phyloP scores from a whole-genome alignment of 2,888 invertebrate species.

The Junonia oenone region DNA sequence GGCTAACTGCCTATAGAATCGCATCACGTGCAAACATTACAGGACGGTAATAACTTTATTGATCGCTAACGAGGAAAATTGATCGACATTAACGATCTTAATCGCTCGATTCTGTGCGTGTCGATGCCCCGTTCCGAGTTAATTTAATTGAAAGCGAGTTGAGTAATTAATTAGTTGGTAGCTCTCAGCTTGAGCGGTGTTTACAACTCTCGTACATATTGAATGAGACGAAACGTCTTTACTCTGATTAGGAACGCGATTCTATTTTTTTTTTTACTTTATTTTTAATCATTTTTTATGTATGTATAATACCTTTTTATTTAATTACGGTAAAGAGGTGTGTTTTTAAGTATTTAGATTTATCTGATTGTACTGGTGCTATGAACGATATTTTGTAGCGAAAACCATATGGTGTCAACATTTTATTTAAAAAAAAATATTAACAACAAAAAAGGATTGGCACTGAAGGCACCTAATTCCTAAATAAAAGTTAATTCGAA shows the following conservation, averaged over 20 bases:
- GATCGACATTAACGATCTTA: slow-evolving; percentile 65
- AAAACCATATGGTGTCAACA: not conserved
- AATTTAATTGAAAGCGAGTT: slow-evolving; percentile 77
- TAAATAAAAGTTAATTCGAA: not conserved
- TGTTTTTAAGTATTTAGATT: not conserved
- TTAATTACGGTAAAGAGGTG: too few relatives aligned
- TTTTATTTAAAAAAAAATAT: not conserved
- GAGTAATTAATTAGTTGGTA: slow-evolving; percentile 77
- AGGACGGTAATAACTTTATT: slow-evolving; percentile 56
- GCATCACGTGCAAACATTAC: slow-evolving; percentile 15
- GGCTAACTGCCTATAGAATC: slow-evolving; percentile 6
- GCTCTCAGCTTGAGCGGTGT: slow-evolving; percentile 68
- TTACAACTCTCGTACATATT: slow-evolving; percentile 57
- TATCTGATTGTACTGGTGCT: not conserved
- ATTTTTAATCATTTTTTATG: too few relatives aligned
- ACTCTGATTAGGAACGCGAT: slow-evolving; percentile 1
- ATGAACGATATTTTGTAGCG: not conserved
- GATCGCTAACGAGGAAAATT: slow-evolving; percentile 43
- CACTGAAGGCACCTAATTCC: not conserved
- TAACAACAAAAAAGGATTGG: not conserved
- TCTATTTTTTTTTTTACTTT: not conserved
- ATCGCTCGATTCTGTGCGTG: slow-evolving; percentile 70
- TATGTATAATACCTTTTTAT: too few relatives aligned
- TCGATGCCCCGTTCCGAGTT: slow-evolving; percentile 70
- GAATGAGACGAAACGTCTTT: slow-evolving; percentile 30